A percentile compares a stretch with the other conserved stretches of the same genome.
Conservation (phyloP, 2,888 invertebrate species). For the Chrysotoxum bicinctum region DNA sequence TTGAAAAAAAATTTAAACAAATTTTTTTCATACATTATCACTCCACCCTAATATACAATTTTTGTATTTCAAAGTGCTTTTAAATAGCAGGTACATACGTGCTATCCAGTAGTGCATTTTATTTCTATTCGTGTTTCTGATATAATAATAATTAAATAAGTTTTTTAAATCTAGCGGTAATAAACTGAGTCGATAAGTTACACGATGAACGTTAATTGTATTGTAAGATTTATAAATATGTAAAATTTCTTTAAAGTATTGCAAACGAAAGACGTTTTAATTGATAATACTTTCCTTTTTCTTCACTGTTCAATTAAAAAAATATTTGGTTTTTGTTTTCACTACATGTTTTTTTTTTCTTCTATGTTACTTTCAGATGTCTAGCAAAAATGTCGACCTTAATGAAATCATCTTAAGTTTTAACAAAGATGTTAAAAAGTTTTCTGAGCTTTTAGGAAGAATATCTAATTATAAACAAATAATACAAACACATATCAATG, state of each 20-base stretch:
- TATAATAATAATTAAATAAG: no score
- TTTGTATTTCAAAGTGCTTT: no score
- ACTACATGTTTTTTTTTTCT: slow-evolving; percentile 83
- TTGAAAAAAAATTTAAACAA: no score
- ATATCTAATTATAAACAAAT: slow-evolving; percentile 1
- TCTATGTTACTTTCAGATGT: slow-evolving; percentile 53
- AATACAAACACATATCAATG: slow-evolving; percentile 45
- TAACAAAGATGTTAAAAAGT: slow-evolving; percentile 33
- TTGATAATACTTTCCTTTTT: neutral
- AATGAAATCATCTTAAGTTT: slow-evolving; percentile 35
- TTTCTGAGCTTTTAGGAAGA: slow-evolving; percentile 13
- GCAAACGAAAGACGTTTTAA: neutral
- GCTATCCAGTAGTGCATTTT: no score
- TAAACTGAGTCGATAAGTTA: no score
- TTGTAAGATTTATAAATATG: no score
- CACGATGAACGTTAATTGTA: no score
- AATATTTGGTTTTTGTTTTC: neutral
- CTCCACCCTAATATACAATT: no score
- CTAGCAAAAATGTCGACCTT: slow-evolving; percentile 37
- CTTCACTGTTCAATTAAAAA: neutral
- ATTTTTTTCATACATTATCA: no score
- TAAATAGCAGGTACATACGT: no score
- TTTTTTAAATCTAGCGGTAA: no score
- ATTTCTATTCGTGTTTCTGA: no score
- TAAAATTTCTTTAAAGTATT: neutral